Conservation (phyloP, 2,113 vertebrate genomes). For the Acanthisitta chloris region DNA sequence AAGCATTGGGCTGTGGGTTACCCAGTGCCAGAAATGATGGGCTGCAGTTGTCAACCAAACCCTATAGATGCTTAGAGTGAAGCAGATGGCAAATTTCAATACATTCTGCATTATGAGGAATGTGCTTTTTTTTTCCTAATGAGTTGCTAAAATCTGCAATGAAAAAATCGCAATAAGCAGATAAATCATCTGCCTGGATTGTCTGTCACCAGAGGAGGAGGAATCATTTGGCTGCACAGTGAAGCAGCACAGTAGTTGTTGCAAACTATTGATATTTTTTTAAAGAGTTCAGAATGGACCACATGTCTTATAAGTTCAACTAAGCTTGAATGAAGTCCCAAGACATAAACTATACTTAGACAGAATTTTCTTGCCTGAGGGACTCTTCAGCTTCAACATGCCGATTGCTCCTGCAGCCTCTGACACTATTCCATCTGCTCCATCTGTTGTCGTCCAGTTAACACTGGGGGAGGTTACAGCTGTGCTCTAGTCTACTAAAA, state of each 20-base stretch:
- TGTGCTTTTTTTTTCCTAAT: conserved; percentile 6
- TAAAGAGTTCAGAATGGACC: neutral
- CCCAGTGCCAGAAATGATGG: neutral
- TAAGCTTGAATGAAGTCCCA: conserved; percentile 36
- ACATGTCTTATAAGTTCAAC: conserved; percentile 3
- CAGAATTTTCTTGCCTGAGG: conserved; percentile 11
- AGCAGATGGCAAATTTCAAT: conserved; percentile 63
- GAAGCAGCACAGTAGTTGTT: neutral
- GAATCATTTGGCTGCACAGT: neutral
- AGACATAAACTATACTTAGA: neutral
- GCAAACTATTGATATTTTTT: neutral
- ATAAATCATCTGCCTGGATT: neutral
- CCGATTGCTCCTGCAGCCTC: neutral
- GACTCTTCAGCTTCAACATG: conserved; percentile 1
- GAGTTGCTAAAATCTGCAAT: conserved; percentile 22
- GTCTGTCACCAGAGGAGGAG: neutral
- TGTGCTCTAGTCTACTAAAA: neutral
- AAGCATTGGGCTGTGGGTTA: neutral
- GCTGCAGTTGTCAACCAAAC: conserved; percentile 18
- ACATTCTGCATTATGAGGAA: conserved; percentile 20
- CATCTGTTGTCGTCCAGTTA: conserved; percentile 49
- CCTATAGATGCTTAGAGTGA: neutral
- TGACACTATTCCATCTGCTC: conserved; percentile 57
- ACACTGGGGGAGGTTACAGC: neutral
- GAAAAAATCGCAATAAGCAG: conserved; percentile 13